These are phyloP conservation scores for Cepphus grylle DNA, from an alignment of 2,113 vertebrate species.

Conservation along the genomic window DNA sequence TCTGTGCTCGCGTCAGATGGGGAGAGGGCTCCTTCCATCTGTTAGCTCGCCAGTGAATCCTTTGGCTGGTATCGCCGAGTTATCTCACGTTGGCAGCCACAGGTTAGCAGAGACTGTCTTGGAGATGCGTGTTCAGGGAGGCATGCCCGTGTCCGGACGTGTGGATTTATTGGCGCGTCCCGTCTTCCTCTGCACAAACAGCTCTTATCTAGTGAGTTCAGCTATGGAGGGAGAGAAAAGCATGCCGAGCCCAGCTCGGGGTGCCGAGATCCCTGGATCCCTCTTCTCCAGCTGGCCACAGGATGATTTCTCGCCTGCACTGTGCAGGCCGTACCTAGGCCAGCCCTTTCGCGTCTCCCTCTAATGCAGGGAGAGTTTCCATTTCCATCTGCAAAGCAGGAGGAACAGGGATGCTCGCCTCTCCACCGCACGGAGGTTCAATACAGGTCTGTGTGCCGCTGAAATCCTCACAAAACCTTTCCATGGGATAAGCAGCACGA, in stretches of 20 bases:
- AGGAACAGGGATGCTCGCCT: background rate
- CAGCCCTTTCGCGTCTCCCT: too few species aligned
- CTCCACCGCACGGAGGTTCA: fast-evolving
- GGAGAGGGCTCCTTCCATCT: slow-evolving; percentile 58
- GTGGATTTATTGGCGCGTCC: fast-evolving
- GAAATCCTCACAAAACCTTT: background rate
- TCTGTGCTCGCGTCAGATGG: slow-evolving; percentile 23
- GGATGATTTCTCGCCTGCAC: background rate
- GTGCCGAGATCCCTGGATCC: background rate
- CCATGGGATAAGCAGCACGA: background rate
- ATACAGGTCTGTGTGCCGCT: fast-evolving
- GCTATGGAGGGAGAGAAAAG: fast-evolving
- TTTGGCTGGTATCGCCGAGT: background rate
- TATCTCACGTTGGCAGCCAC: background rate
- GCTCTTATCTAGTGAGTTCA: fast-evolving
- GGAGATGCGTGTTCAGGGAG: background rate
- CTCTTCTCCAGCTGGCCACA: background rate
- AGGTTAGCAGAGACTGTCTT: background rate
- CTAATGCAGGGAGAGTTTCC: fast-evolving
- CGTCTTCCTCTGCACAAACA: background rate
- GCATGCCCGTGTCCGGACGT: fast-evolving
- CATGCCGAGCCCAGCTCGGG: fast-evolving
- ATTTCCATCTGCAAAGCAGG: background rate
- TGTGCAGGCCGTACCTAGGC: background rate
- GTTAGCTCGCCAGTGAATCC: background rate